Base-by-base conservation (phyloP, 2,797 vertebrate genomes). In the Mionectes olivaceus region DNA sequence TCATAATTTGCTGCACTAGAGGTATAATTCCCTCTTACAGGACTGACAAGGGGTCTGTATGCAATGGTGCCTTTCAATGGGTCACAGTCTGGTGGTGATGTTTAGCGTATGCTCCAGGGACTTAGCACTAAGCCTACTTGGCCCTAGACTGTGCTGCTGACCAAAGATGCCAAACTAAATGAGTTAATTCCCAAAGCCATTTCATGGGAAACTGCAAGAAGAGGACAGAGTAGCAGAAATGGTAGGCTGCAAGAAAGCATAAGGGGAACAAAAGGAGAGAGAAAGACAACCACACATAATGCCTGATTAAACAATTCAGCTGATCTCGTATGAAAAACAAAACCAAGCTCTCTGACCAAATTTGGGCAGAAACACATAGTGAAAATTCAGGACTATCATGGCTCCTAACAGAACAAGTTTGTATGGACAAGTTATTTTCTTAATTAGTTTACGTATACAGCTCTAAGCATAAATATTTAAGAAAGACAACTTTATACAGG, bases 71-170 rank as follows among this genome's bases (percentile, higher is more conserved):
- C 68, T 90, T 90, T 82, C 70, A 89, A 23, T 64, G 71, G 50
- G 93, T 90, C 93, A 94, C 92, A 95, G 92, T 89, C 92, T 83
- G 61, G 71, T 74, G 68, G 24, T 59, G 46, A 79, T 80, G 37
- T 37, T 80, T 46, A 79, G 57, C 0, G 1, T 73, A 79, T 46
- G 93, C 83, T 90, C 80, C 43, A 82, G 1, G 9, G 83, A 41
- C 47, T 82, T 7, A 74, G 55, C 41, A 84, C 78, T 91, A 79
- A 91, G 74, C 35, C 67, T 94, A 56, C 63, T 49, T 73, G 76
- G 69, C 77, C 87, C 35, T 64, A 73, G 52, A 44, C 77, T 81
- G 63, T 76, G 60, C 70, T 23, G 70, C n/a, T 86, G 70, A 52
- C 69, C 44, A 65, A 47, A 73, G 65, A 28, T 64, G 60, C 44